phyloP scores from a whole-genome alignment of 2,113 vertebrate species.

The Corythaeola cristata region DNA sequence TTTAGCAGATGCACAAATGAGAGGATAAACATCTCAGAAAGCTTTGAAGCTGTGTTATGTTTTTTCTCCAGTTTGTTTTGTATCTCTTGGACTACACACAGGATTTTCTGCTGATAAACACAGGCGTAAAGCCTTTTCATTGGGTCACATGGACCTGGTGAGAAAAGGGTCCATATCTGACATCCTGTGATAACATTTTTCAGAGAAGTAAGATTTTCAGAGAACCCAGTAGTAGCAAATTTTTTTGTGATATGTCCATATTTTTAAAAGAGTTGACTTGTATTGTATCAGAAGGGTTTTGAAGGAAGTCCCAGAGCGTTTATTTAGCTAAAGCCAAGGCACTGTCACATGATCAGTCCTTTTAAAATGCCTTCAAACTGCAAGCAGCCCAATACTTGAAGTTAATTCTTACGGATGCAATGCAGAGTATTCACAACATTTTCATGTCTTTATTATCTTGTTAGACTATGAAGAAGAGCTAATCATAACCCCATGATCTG shows the following conservation, averaged over 20 bases:
- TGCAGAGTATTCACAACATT: not conserved
- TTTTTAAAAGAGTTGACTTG: not conserved
- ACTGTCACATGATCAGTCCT: not conserved
- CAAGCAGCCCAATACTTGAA: not conserved
- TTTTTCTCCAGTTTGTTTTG: slow-evolving; percentile 62
- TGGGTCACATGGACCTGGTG: not conserved
- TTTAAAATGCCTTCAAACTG: not conserved
- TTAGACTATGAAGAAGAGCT: not conserved
- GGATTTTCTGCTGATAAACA: slow-evolving; percentile 25
- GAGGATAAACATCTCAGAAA: slow-evolving; percentile 68
- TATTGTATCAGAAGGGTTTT: not conserved
- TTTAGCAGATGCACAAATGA: slow-evolving; percentile 62
- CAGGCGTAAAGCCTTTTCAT: not conserved
- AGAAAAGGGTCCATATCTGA: not conserved
- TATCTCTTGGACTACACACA: slow-evolving; percentile 44
- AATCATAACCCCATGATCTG: not conserved
- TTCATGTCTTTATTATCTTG: not conserved
- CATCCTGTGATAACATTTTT: not conserved
- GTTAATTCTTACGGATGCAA: not conserved
- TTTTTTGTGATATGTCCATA: not conserved
- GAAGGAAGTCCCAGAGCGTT: not conserved
- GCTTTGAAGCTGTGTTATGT: slow-evolving; percentile 45
- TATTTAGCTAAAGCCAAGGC: not conserved
- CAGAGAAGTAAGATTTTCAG: not conserved
- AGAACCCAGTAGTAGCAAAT: not conserved